Conservation (phyloP, 1,140 invertebrate genomes). For the Streblospio benedicti region DNA sequence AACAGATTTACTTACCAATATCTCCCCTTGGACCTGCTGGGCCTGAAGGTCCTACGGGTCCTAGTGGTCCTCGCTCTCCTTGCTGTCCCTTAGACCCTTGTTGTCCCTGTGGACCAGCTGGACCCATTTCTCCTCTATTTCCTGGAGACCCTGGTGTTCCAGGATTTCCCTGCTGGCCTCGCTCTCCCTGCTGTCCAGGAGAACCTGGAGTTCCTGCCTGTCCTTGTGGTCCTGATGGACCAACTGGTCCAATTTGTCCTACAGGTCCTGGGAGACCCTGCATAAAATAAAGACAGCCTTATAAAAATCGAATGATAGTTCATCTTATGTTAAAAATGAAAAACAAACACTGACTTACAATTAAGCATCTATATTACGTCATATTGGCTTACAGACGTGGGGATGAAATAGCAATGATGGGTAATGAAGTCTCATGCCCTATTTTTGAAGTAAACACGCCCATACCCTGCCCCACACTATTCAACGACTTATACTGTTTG, state of each 20-base stretch:
- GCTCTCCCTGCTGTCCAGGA: conserved; percentile 4
- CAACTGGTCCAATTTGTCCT: neutral
- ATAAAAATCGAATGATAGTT: too few species aligned
- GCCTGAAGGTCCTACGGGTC: neutral
- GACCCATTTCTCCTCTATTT: conserved; percentile 1
- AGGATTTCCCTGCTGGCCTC: conserved; percentile 17
- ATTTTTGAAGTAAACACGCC: too few species aligned
- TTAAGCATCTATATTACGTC: too few species aligned
- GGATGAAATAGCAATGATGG: too few species aligned
- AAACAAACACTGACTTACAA: too few species aligned
- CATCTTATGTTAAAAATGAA: too few species aligned
- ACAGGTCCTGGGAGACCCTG: too few species aligned
- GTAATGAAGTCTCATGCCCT: neutral
- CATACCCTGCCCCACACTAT: too few species aligned
- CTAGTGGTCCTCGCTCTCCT: neutral
- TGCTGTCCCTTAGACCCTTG: conserved; percentile 4
- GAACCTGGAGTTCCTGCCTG: conserved; percentile 2
- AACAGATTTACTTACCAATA: conserved; percentile 2
- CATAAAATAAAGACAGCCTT: too few species aligned
- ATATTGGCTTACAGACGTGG: too few species aligned
- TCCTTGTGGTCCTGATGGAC: neutral
- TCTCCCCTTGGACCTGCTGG: neutral
- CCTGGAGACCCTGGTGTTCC: conserved; percentile 11
- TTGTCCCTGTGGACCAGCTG: conserved; percentile 2
- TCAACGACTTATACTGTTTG: too few species aligned